Percentiles rank a stretch among this genome's conserved stretches.
Conservation (phyloP, 2,888 invertebrate species). For the Anticlea derivata region DNA sequence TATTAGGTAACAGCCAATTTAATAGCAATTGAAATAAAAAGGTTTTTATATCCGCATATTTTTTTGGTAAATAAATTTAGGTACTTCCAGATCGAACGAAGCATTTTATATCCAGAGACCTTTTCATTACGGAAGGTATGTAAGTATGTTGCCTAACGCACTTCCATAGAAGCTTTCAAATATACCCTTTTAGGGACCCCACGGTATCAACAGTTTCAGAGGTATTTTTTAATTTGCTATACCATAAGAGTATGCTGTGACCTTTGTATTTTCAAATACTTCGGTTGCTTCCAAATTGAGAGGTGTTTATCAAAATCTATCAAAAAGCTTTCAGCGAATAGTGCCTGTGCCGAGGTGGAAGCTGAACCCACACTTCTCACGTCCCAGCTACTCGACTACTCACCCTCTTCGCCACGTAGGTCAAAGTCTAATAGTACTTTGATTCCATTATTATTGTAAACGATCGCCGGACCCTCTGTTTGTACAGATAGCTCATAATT, state of each 20-base stretch:
- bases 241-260: conserved; percentile 34
- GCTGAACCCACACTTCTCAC: neutral
- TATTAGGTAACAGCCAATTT: neutral
- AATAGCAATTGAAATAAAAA: no score
- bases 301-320: no score
- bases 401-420: neutral
- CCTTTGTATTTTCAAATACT: no score
- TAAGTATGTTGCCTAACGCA: conserved; percentile 15
- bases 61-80: conserved; percentile 2
- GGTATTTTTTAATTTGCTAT: conserved; percentile 59
- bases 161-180: conserved; percentile 24
- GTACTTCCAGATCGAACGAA: conserved; percentile 23
- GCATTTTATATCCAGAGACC: conserved; percentile 34
- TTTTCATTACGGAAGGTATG: conserved; percentile 39
- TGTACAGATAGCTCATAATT: conserved; percentile 12
- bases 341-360: neutral
- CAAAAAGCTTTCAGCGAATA: neutral
- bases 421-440: neutral
- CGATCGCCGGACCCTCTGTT: conserved; percentile 3
- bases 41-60: neutral
- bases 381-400: neutral
- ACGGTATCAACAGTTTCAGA: conserved; percentile 47
- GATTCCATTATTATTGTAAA: conserved; percentile 12
- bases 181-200: conserved; percentile 40
- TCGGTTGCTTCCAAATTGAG: no score